A percentile compares a stretch with the other conserved stretches of the same genome.
Conservation (phyloP, 1,140 invertebrate species). For the Leucophenga varia region DNA sequence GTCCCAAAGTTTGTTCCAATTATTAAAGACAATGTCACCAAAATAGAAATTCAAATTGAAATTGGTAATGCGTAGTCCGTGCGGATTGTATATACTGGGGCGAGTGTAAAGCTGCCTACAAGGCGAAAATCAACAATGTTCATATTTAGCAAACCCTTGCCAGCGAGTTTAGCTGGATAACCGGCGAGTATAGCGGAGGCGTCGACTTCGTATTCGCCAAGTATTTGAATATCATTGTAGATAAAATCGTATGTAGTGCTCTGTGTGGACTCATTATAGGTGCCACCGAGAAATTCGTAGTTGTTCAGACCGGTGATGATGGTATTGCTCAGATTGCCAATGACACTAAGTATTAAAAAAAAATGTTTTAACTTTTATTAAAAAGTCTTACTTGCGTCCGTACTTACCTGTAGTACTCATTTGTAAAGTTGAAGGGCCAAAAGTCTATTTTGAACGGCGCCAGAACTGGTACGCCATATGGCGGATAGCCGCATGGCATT, state of each 20-base stretch:
- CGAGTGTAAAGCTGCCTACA: constrained; percentile 29
- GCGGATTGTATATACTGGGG: constrained; percentile 14
- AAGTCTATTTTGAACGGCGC: constrained; percentile 21
- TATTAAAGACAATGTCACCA: constrained; percentile 23
- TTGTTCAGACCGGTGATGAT: constrained; percentile 28
- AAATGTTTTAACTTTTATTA: no score
- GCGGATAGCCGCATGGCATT: constrained; percentile 32
- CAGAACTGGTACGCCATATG: constrained; percentile 23
- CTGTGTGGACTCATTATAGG: constrained; percentile 20
- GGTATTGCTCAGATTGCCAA: constrained; percentile 32
- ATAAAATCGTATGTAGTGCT: constrained; percentile 26
- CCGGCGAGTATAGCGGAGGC: constrained; percentile 11
- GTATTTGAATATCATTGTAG: constrained; percentile 27
- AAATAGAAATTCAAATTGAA: constrained; percentile 28
- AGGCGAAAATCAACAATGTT: constrained; percentile 30
- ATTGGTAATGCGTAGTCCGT: constrained; percentile 24
- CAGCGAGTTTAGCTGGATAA: constrained; percentile 20
- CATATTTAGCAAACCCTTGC: constrained; percentile 28
- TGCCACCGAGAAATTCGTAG: constrained; percentile 23
- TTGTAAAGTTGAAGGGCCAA: constrained; percentile 9
- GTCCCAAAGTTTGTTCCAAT: constrained; percentile 36
- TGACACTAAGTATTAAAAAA: constrained; percentile 1
- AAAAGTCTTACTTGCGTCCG: no score
- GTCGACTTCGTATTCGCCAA: constrained; percentile 20
- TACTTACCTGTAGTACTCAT: constrained; percentile 8